Evolutionary conservation across 2,113 vertebrate genomes (phyloP), one percentile per base, ranked within the genome.

Genomic region (Oophaga pumilio): DNA sequence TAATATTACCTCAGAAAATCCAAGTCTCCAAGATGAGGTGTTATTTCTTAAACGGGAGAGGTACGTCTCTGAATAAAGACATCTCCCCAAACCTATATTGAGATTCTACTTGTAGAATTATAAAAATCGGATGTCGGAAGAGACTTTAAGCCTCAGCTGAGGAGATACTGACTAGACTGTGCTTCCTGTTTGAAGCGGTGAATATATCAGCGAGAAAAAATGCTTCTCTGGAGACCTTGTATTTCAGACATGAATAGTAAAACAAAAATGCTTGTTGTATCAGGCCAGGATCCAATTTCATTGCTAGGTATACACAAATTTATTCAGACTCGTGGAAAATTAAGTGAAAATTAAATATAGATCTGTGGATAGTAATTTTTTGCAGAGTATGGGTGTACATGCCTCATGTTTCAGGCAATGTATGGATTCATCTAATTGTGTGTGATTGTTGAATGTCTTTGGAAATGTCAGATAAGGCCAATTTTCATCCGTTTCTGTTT

Each of bases 111-210:
- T 92, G 92, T 89, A 92, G 90, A 56, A 90, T 90, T 91, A 86
- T 90, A 91, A 89, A 57, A 86, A 91, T 49, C 81, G 91, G 92
- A 84, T 89, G 90, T 91, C 90, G 91, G 91, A 92, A 49, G n/a
- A 73, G 92, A 80, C 81, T 18, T 89, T 89, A 91, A 91, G 89
- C 89, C 64, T 43, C 60, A 14, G 52, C 91, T 93, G 89, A 89
- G 93, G 92, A 93, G 93, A 93, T 91, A 93, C 89, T 85, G 91
- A 91, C 90, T 91, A 92, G 92, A 93, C 90, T 91, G 82, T 90
- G 87, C 93, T 93, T 94, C 93, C 92, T 91, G 91, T 89, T 92
- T 93, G 91, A 92, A 94, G 92, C 90, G 83, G 92, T 89, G 90
- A 90, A 92, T 90, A 91, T 94, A 93, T 94, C 91, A 93, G 92